These are phyloP conservation scores for Apocrypta bakeri DNA, from an alignment of 1,140 invertebrate species.

Conservation along the genomic window DNA sequence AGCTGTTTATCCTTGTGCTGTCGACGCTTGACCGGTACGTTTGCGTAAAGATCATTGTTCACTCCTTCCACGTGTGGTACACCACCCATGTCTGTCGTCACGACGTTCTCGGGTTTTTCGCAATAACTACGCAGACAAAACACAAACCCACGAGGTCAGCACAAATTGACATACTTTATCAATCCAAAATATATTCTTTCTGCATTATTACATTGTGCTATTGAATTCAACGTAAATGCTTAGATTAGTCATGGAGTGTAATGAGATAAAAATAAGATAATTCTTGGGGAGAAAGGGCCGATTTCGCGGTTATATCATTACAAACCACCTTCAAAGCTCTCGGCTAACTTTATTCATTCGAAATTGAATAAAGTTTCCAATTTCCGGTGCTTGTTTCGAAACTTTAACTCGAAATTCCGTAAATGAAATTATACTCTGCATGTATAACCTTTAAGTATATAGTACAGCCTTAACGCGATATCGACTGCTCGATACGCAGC, in stretches of 20 bases:
- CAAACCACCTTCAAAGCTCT: no score
- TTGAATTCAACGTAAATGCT: no score
- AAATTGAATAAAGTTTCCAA: background rate
- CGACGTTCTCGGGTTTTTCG: conserved; percentile 77
- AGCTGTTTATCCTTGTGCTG: conserved; percentile 71
- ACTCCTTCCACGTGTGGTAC: conserved; percentile 82
- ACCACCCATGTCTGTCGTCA: conserved; percentile 74
- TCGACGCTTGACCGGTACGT: conserved; percentile 81
- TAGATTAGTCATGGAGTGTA: no score
- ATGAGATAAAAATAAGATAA: no score
- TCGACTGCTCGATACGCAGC: no score
- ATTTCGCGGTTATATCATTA: background rate
- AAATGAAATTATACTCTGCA: background rate
- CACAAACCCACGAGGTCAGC: background rate
- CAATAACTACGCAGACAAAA: conserved; percentile 72
- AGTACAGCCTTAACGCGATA: no score
- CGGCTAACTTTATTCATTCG: background rate
- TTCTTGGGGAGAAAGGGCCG: no score
- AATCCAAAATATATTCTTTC: no score
- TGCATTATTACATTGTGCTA: no score
- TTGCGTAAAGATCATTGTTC: conserved; percentile 84
- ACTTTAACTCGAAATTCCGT: background rate
- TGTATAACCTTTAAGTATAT: no score
- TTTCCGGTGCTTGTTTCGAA: background rate
- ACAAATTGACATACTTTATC: no score